Conservation (phyloP, 2,113 vertebrate genomes). For the Athene noctua region DNA sequence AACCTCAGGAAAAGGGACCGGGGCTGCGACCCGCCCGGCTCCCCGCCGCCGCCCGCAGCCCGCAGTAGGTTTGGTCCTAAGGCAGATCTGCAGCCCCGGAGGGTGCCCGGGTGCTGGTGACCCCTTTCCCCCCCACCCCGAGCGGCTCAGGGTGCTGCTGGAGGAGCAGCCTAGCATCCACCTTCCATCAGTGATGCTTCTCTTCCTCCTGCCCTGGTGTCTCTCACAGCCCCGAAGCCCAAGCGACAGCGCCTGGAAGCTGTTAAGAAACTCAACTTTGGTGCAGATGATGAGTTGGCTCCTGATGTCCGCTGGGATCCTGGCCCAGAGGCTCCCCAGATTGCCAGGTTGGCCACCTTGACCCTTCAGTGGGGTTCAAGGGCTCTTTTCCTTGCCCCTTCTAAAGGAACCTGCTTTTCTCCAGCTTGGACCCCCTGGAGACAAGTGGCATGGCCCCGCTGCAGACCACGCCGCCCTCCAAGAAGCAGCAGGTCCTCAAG, state of each 20-base stretch:
- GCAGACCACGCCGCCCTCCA: not conserved
- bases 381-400: accelerated
- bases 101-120: not conserved
- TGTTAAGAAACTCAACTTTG: conserved; percentile 82
- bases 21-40: not conserved
- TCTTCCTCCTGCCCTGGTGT: not conserved
- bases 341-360: conserved; percentile 54
- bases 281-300: not conserved
- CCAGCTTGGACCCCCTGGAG: not conserved
- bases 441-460: conserved; percentile 54
- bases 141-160: not conserved
- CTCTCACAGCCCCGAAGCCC: conserved; percentile 74
- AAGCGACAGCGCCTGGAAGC: conserved; percentile 85
- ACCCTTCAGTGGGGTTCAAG: not conserved
- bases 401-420: not conserved
- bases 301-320: not conserved
- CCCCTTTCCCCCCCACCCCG: not conserved
- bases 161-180: not conserved
- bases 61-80: conserved; percentile 65
- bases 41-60: not conserved
- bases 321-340: conserved; percentile 64
- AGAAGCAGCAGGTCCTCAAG: conserved; percentile 69
- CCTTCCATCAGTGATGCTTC: accelerated
- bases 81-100: accelerated
- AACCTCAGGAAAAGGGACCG: not conserved